Conservation (phyloP, 2,888 invertebrate species). For the Ornithoptera priamus region DNA sequence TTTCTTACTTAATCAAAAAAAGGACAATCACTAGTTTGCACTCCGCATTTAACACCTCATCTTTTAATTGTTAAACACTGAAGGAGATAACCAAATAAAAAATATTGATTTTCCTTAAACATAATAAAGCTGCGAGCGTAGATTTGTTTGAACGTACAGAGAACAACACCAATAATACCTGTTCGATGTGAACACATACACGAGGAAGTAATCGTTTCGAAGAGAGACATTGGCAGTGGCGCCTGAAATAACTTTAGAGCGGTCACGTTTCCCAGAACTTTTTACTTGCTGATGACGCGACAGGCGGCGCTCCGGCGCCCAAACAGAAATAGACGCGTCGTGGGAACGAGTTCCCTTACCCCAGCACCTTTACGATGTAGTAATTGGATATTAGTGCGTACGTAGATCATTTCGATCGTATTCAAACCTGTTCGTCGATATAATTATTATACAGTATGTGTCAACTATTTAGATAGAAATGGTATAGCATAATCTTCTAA, state of each 20-base stretch:
- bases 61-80: too few relatives aligned
- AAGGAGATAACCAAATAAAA: too few relatives aligned
- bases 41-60: too few relatives aligned
- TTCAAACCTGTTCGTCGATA: too few relatives aligned
- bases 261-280: slow-evolving; percentile 38
- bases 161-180: not conserved
- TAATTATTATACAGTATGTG: too few relatives aligned
- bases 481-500: too few relatives aligned
- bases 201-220: slow-evolving; percentile 20
- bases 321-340: slow-evolving; percentile 43
- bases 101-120: too few relatives aligned
- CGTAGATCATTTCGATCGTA: not conserved
- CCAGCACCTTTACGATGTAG: not conserved
- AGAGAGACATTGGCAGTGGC: slow-evolving; percentile 44
- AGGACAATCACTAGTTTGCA: too few relatives aligned
- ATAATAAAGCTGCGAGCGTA: too few relatives aligned
- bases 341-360: slow-evolving; percentile 41
- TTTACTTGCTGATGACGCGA: slow-evolving; percentile 18
- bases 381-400: not conserved
- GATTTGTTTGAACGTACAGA: too few relatives aligned
- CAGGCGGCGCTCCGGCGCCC: slow-evolving; percentile 35
- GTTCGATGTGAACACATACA: slow-evolving; percentile 10
- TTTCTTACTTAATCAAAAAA: too few relatives aligned
- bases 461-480: too few relatives aligned
- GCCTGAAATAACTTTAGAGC: slow-evolving; percentile 42